Base-by-base conservation (phyloP, 1,140 invertebrate genomes). In the Drosophila orena region DNA sequence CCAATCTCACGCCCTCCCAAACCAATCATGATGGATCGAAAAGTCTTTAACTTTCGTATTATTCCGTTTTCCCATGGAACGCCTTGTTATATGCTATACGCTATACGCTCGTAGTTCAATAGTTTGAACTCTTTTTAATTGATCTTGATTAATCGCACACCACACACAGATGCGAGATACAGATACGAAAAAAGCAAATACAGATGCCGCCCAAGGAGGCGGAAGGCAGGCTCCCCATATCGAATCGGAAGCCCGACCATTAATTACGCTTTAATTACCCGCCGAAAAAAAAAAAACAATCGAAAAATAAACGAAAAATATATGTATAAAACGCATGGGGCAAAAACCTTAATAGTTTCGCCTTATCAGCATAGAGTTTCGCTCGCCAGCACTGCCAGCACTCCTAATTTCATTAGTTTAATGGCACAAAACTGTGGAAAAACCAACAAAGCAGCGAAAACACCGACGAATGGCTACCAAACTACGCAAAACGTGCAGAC, bases 341-440 rank as follows among this genome's bases (percentile, higher is more conserved):
- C 37, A 58, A 77, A 68, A 86, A 72, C 70, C 69, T 89, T 86
- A 86, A 86, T 86, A 86, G 81, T 86, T 79, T 88, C 64, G 83
- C 81, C 79, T 86, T 86, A 86, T 86, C 81, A 86, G 83, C 84
- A 81, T 88, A 86, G 77, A 88, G 75, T 70, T 81, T 86, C 81
- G 77, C 50, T 61, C 38, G 50, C 64, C 65, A 55, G 66, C 42
- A 50, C 81, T 81, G 50, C 64, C 65, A 55, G 66, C 42, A 50
- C 81, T 81, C 58, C 81, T 86, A 88, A 86, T 86, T 86, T 88
- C 79, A 86, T 86, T 86, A 86, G 81, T 86, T 86, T 88, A 86
- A 86, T 88, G 81, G 75, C 83, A 61, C 62, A 62, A 72, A 68
- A 84, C 59, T 56, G 72, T 80, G 57, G 71, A 64, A 83, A 70